Evolutionary conservation across 2,888 invertebrate genomes (phyloP).

Genomic region (Ectemnius continuus): DNA sequence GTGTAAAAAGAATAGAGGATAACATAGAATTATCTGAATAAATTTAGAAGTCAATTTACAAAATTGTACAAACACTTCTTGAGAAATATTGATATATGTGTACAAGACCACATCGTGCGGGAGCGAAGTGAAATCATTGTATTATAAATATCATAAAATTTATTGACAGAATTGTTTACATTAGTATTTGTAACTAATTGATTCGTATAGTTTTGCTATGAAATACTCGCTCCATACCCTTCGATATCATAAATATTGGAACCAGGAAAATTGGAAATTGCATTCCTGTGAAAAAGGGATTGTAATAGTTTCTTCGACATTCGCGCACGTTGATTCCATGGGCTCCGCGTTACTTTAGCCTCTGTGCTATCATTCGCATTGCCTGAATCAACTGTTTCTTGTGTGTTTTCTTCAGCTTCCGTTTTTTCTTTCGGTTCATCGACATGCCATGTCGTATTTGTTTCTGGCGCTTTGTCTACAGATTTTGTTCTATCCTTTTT

Average conservation of each 20-base stretch:
- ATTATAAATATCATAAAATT: conserved; percentile 16
- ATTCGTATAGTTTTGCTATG: neutral
- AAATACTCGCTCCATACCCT: conserved; percentile 66
- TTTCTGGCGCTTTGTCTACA: conserved; percentile 10
- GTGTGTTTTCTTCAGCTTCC: neutral
- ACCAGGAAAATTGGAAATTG: conserved; percentile 67
- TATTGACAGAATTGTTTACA: conserved; percentile 7
- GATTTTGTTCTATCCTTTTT: conserved; percentile 27
- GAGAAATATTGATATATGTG: neutral
- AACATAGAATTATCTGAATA: conserved; percentile 77
- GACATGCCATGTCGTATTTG: neutral
- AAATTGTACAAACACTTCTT: conserved; percentile 10
- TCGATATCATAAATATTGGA: conserved; percentile 72
- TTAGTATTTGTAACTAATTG: neutral
- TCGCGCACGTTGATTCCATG: conserved; percentile 36
- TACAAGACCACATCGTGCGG: neutral
- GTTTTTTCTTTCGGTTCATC: conserved; percentile 4
- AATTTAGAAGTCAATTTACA: conserved; percentile 21
- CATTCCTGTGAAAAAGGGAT: conserved; percentile 65
- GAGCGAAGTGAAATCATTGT: neutral
- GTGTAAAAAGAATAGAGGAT: conserved; percentile 81
- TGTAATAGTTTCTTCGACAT: conserved; percentile 64
- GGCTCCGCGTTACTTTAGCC: conserved; percentile 24
- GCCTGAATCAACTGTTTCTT: neutral
- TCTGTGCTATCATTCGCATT: neutral